Percentiles rank a stretch among this genome's conserved stretches.
phyloP scores from a whole-genome alignment of 2,888 invertebrate genomes.

The Gymnoscelis rufifasciata region DNA sequence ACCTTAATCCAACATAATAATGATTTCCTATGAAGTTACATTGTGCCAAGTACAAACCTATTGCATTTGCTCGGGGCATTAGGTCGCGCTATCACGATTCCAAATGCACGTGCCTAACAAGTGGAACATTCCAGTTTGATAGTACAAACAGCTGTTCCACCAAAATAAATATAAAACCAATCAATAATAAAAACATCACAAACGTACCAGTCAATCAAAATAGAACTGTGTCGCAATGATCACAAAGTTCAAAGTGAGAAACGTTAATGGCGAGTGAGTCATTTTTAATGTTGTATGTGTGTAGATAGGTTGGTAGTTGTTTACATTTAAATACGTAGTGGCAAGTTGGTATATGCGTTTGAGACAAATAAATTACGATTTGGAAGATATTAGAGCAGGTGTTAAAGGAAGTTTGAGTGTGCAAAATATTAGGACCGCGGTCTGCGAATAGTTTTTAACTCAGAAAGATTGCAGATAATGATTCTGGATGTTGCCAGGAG shows the following conservation, averaged over 20 bases:
- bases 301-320: constrained; percentile 10
- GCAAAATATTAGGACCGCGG: too few species aligned
- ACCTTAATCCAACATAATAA: too few species aligned
- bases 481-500: too few species aligned
- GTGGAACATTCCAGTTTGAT: constrained; percentile 19
- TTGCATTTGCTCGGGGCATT: background rate
- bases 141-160: constrained; percentile 15
- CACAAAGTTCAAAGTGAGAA: constrained; percentile 15
- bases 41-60: too few species aligned
- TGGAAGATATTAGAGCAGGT: too few species aligned
- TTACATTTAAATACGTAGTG: constrained; percentile 21
- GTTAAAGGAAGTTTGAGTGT: too few species aligned
- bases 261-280: constrained; percentile 23
- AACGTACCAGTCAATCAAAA: constrained; percentile 4
- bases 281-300: constrained; percentile 1
- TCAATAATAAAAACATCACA: constrained; percentile 8
- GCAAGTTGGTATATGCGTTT: constrained; percentile 6
- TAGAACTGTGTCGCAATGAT: constrained; percentile 9
- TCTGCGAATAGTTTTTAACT: too few species aligned
- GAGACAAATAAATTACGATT: constrained; percentile 10
- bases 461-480: too few species aligned
- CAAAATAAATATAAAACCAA: constrained; percentile 4
- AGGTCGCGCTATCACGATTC: background rate
- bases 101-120: constrained; percentile 9
- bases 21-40: too few species aligned